These are phyloP conservation scores for Eulemur mongoz DNA, from an alignment of 2,797 vertebrate genomes.

Conservation along the genomic window DNA sequence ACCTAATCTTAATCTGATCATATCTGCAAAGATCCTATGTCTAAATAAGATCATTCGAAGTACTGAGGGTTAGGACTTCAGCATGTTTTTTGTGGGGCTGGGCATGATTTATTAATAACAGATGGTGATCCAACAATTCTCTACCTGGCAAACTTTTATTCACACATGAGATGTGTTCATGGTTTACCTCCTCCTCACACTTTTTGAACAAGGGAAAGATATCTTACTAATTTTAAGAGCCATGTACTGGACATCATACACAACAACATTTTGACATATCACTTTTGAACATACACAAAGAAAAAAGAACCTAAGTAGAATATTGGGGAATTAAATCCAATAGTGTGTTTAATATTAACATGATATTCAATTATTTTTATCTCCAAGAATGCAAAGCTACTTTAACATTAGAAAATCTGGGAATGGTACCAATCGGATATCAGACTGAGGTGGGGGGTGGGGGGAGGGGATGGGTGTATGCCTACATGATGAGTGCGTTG, in stretches of 20 bases:
- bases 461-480: no score
- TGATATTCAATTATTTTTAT: background rate
- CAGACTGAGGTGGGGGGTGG: no score
- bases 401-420: background rate
- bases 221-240: background rate
- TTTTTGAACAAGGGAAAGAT: background rate
- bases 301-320: no score
- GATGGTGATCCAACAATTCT: background rate
- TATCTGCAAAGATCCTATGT: background rate
- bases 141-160: background rate
- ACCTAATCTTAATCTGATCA: background rate
- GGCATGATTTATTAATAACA: background rate
- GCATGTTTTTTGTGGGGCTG: no score
- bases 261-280: background rate
- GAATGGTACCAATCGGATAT: no score
- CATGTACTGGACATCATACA: background rate
- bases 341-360: background rate
- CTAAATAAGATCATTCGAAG: background rate
- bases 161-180: background rate
- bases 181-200: background rate
- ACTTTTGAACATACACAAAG: background rate
- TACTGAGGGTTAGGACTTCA: background rate
- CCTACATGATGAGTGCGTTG: no score
- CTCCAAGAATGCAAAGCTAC: background rate
- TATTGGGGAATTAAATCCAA: background rate